phyloP scores from a whole-genome alignment of 2,888 invertebrate genomes.

The Camponotus fellah region DNA sequence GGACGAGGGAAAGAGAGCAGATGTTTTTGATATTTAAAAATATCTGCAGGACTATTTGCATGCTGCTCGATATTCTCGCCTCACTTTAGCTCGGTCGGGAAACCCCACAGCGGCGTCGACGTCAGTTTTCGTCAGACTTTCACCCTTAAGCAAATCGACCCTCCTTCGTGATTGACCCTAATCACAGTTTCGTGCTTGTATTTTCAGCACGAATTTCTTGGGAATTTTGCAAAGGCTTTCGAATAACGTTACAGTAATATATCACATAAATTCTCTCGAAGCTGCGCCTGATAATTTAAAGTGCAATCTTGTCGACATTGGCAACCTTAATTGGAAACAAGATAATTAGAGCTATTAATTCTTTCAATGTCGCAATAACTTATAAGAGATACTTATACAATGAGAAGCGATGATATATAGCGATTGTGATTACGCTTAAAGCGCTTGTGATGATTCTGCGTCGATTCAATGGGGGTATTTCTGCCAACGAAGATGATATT shows the following conservation, averaged over 20 bases:
- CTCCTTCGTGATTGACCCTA: neutral
- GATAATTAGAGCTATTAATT: constrained; percentile 7
- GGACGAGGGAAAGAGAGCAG: constrained; percentile 61
- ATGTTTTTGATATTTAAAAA: constrained; percentile 82
- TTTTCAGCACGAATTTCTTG: neutral
- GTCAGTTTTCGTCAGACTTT: constrained; percentile 38
- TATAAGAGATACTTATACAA: neutral
- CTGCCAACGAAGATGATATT: neutral
- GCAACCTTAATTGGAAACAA: neutral
- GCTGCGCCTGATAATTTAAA: neutral
- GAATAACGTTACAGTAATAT: neutral
- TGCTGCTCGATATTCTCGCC: constrained; percentile 70
- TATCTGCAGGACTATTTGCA: constrained; percentile 80
- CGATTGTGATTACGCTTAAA: neutral
- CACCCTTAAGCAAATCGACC: constrained; percentile 40
- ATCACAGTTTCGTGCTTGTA: neutral
- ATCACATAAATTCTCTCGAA: neutral
- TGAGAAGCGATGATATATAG: neutral
- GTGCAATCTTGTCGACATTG: neutral
- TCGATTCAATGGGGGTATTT: neutral
- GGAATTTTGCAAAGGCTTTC: neutral
- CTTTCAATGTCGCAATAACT: constrained; percentile 3
- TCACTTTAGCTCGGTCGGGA: constrained; percentile 65
- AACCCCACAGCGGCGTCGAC: constrained; percentile 74
- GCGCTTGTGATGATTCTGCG: neutral